Base-by-base conservation (phyloP, 2,888 invertebrate genomes). In the Brachyptera putata region DNA sequence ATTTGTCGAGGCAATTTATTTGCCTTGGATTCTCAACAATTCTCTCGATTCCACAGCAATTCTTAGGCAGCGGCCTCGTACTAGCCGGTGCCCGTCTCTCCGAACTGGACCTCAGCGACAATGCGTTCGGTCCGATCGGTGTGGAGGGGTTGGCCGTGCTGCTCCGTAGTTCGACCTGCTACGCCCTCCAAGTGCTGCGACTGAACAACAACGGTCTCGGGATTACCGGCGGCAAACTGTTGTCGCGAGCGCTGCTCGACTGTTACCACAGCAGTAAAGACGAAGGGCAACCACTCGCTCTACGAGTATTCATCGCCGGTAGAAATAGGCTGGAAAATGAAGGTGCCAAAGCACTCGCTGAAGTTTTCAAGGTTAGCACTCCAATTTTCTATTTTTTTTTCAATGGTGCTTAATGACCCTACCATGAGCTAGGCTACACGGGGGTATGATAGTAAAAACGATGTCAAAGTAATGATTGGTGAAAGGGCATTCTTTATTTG, bases 131-230 rank as follows among this genome's bases (percentile, higher is more conserved):
- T 0, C 96, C 97, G 0, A 91, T 95, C 67, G 98, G 96, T 24
- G 91, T 96, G 48, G 83, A 88, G 66, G 95, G 95, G 0, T 78
- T 98, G 9, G 89, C 89, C 0, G 84, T 86, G 14, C 78, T 98
- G 18, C 75, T 99, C 37, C 83, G 85, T 66, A 94, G 95, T 43
- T 82, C 87, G 0, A 85, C 90, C 0, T 96, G 96, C 73, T 92
- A 85, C 68, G 84, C 89, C 1, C 76, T 99, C 22, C 81, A 89
- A 77, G 87, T 87, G 69, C 76, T 99, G 0, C 81, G 87, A 37
- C 77, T 99, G 0, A 95, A 97, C 73, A 99, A 99, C 75, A 96
- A 95, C 71, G 98, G 98, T 0, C 79, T 98, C 7, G 98, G 98
- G 3, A 90, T 91, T 57, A 84, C 85, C 0, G 98, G 97, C 7